Evolutionary conservation across 2,888 invertebrate genomes (phyloP).

Genomic region (Papilio elwesi): DNA sequence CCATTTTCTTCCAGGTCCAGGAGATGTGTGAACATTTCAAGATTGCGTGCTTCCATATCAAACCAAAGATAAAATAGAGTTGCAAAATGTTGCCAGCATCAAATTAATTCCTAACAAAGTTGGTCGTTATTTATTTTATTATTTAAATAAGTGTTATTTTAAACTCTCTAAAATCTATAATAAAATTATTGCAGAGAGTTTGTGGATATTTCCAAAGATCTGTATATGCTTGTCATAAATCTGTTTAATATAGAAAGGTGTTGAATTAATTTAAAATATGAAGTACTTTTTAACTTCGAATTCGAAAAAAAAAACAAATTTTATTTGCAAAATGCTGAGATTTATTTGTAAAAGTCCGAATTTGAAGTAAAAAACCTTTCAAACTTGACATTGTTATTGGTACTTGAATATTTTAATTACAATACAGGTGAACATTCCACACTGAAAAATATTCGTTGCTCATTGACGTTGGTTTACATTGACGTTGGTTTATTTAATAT

Average conservation of each 20-base stretch:
- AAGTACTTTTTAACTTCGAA: too few species aligned
- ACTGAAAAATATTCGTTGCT: neutral
- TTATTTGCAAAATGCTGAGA: too few species aligned
- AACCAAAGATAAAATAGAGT: conserved; percentile 72
- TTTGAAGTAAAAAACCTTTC: too few species aligned
- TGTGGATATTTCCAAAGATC: conserved; percentile 38
- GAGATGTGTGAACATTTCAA: conserved; percentile 98
- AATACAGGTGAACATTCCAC: neutral
- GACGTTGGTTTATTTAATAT: too few species aligned
- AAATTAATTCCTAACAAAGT: conserved; percentile 26
- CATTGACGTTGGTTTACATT: neutral
- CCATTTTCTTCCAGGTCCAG: conserved; percentile 88
- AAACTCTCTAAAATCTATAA: conserved; percentile 19
- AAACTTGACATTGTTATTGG: too few species aligned
- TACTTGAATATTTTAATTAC: neutral
- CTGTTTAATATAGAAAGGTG: conserved; percentile 15
- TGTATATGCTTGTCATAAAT: conserved; percentile 31
- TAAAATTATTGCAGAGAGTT: conserved; percentile 8
- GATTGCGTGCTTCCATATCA: conserved; percentile 91
- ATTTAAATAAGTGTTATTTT: conserved; percentile 25
- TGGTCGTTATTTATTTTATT: conserved; percentile 31
- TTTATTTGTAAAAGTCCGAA: too few species aligned
- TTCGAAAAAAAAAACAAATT: too few species aligned
- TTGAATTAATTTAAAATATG: conserved; percentile 28
- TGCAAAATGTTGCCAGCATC: conserved; percentile 38